Evolutionary conservation across 2,113 vertebrate genomes (phyloP).

Genomic region (Crotalus viridis): DNA sequence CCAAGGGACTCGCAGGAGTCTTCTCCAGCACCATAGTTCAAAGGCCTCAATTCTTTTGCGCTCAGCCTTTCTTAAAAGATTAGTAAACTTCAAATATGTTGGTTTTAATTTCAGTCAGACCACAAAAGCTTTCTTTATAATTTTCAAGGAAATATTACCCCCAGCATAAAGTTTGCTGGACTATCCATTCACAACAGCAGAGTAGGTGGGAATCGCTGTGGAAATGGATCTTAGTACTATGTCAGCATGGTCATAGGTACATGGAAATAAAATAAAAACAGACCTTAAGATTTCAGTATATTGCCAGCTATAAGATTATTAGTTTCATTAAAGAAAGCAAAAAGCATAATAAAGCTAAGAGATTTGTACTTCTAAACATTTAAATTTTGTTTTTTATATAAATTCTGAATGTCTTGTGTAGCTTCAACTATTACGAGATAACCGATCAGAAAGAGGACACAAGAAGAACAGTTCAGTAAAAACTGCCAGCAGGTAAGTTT

Average conservation of each 20-base stretch:
- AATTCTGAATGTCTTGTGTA: slow-evolving; percentile 49
- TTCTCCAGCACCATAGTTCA: no score
- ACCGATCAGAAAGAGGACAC: slow-evolving; percentile 85
- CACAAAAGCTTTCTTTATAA: not conserved
- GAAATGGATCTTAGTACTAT: not conserved
- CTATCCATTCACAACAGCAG: not conserved
- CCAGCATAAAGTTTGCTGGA: not conserved
- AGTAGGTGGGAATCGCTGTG: not conserved
- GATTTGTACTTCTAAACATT: slow-evolving; percentile 1
- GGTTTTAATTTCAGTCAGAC: not conserved
- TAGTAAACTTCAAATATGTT: not conserved
- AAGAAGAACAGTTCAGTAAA: slow-evolving; percentile 89
- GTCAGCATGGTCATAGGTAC: not conserved
- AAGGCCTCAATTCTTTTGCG: no score
- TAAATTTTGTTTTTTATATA: slow-evolving; percentile 41
- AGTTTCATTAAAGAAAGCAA: not conserved
- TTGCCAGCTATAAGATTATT: not conserved
- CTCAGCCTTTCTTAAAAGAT: not conserved
- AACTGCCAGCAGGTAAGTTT: slow-evolving; percentile 88
- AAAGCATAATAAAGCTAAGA: not conserved
- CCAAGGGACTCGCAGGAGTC: no score
- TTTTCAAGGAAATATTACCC: not conserved
- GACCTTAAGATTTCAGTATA: not conserved
- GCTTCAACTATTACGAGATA: slow-evolving; percentile 84
- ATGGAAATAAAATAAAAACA: not conserved